Percentiles rank a stretch among this genome's conserved stretches.
Conservation (phyloP, 2,113 vertebrate species). For the Vicugna pacos region DNA sequence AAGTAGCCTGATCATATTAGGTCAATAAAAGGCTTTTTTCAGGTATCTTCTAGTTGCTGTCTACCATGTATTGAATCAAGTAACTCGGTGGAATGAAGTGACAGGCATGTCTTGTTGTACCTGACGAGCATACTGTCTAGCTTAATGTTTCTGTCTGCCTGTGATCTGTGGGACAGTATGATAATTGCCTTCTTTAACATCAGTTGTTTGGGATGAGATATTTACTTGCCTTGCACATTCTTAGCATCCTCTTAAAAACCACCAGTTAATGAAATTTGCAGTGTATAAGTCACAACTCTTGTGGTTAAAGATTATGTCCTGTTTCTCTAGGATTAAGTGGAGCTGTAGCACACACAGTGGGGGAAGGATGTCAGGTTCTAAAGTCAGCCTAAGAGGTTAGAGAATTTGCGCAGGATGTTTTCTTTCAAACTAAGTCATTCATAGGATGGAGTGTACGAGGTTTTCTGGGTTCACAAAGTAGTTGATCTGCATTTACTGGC, state of each 20-base stretch:
- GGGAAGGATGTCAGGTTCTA: neutral
- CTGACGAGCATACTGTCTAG: neutral
- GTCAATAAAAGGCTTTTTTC: slow-evolving; percentile 55
- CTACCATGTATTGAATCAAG: neutral
- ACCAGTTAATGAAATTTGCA: slow-evolving; percentile 15
- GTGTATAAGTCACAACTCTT: slow-evolving; percentile 7
- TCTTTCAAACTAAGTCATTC: slow-evolving; percentile 31
- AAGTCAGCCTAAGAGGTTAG: neutral
- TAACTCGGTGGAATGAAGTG: neutral
- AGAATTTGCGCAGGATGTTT: neutral
- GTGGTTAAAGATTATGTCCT: slow-evolving; percentile 45
- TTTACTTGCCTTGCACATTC: slow-evolving; percentile 12
- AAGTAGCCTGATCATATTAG: neutral
- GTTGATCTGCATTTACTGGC: neutral
- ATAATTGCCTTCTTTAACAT: slow-evolving; percentile 24
- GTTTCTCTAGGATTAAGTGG: neutral
- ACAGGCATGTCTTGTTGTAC: neutral
- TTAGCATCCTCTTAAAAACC: slow-evolving; percentile 34
- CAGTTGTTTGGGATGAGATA: neutral
- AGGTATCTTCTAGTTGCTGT: neutral
- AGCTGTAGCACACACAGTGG: neutral
- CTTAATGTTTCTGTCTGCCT: neutral
- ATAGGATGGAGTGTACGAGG: neutral
- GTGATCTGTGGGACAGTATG: slow-evolving; percentile 1
- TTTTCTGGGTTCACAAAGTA: slow-evolving; percentile 51